These are phyloP conservation scores for Anthoscopus minutus DNA, from an alignment of 2,113 vertebrate species.

Conservation along the genomic window DNA sequence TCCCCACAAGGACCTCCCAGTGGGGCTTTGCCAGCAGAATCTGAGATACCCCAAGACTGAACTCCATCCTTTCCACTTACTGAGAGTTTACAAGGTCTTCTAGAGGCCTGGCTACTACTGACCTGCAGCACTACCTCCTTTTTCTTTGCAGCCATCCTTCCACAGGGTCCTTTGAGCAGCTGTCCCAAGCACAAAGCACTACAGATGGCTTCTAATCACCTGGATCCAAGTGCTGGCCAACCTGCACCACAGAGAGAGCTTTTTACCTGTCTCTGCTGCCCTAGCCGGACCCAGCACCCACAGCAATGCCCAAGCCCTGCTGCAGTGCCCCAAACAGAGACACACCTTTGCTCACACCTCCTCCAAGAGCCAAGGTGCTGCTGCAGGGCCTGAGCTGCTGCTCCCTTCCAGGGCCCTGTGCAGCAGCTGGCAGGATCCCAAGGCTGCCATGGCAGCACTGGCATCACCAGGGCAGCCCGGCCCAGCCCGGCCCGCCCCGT, in stretches of 20 bases:
- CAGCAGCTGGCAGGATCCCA: neutral
- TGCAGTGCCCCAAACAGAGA: neutral
- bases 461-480: neutral
- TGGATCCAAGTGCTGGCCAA: neutral
- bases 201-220: neutral
- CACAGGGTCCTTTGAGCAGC: neutral
- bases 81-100: neutral
- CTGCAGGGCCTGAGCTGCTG: neutral
- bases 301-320: neutral
- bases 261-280: neutral
- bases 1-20: neutral
- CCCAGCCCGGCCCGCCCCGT: accelerated
- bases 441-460: neutral
- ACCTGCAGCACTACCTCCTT: slow-evolving; percentile 60
- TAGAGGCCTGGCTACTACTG: neutral
- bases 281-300: accelerated
- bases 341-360: neutral
- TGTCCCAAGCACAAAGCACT: neutral
- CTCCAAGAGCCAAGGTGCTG: accelerated
- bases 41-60: neutral
- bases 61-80: neutral
- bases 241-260: neutral
- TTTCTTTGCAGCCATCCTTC: slow-evolving; percentile 49
- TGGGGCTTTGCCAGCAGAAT: neutral
- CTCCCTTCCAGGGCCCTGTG: neutral